Percentiles rank a stretch among this genome's conserved stretches.
Evolutionary conservation across 2,888 invertebrate genomes (phyloP).

Genomic region (Callyntrura sp.): DNA sequence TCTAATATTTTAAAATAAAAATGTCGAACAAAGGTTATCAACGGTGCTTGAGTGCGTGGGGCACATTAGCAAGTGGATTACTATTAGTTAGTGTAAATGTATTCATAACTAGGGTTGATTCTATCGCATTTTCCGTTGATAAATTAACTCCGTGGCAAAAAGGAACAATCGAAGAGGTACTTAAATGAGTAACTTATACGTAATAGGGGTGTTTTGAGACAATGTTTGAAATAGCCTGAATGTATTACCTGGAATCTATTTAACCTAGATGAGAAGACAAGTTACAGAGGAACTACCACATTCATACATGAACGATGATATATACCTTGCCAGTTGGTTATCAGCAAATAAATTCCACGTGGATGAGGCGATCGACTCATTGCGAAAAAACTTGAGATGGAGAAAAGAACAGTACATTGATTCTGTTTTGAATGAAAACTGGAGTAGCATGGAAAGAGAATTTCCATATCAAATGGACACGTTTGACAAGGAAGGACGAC

Average conservation of each 20-base stretch:
- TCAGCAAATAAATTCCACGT: constrained; percentile 31
- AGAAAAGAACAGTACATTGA: constrained; percentile 37
- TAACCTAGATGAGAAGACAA: constrained; percentile 13
- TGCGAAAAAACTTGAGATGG: constrained; percentile 18
- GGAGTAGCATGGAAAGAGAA: background rate
- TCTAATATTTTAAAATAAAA: too few species aligned
- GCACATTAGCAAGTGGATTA: too few species aligned
- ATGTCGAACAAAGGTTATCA: too few species aligned
- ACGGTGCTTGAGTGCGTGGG: too few species aligned
- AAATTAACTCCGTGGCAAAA: constrained; percentile 24
- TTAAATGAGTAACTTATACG: background rate
- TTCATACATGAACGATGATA: constrained; percentile 53
- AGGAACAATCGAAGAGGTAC: constrained; percentile 19
- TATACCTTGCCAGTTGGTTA: constrained; percentile 55
- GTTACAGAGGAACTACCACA: constrained; percentile 24
- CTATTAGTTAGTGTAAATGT: too few species aligned
- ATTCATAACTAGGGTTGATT: too few species aligned
- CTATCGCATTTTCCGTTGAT: too few species aligned
- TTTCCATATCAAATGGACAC: constrained; percentile 27
- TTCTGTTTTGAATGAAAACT: constrained; percentile 21
- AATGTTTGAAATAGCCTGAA: background rate
- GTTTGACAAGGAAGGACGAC: background rate
- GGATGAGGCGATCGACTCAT: background rate
- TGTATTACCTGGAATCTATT: background rate
- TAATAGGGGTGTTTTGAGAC: background rate